Evolutionary conservation across 2,888 invertebrate genomes (phyloP).

Genomic region (Chydorus sphaericus): DNA sequence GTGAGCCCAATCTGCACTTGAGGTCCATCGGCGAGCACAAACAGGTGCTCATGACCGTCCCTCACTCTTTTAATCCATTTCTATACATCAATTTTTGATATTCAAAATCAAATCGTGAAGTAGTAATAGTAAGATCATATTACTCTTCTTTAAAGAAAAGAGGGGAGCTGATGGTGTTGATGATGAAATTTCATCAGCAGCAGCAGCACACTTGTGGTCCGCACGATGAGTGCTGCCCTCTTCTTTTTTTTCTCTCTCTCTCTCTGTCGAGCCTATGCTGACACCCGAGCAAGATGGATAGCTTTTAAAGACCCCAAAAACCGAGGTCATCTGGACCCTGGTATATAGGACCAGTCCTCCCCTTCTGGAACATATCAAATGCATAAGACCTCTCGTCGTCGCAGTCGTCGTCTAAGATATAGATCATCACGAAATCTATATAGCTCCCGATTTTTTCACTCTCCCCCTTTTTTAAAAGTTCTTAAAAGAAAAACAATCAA

Average conservation of each 20-base stretch:
- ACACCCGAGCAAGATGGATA: constrained; percentile 8
- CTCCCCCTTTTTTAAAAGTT: neutral
- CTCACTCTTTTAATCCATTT: too few relatives aligned
- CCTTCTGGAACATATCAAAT: neutral
- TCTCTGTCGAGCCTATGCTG: too few relatives aligned
- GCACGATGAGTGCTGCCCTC: constrained; percentile 1
- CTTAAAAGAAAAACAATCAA: too few relatives aligned
- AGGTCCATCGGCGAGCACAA: neutral
- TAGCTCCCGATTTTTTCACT: neutral
- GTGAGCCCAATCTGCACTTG: neutral
- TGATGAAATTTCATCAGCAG: constrained; percentile 4
- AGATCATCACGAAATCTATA: neutral
- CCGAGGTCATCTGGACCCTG: constrained; percentile 2
- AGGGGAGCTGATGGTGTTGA: too few relatives aligned
- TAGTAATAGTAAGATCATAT: too few relatives aligned
- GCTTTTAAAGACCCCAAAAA: constrained; percentile 3
- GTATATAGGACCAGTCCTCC: neutral
- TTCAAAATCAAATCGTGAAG: too few relatives aligned
- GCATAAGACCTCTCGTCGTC: neutral
- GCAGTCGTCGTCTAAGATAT: neutral
- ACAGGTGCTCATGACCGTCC: constrained; percentile 1
- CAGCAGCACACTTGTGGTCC: constrained; percentile 4
- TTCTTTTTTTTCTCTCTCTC: too few relatives aligned
- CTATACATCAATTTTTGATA: too few relatives aligned
- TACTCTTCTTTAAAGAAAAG: too few relatives aligned